Evolutionary conservation across 35 echinoderm and acorn worm genomes (phyloP).

Genomic region (Chiridota heheva): DNA sequence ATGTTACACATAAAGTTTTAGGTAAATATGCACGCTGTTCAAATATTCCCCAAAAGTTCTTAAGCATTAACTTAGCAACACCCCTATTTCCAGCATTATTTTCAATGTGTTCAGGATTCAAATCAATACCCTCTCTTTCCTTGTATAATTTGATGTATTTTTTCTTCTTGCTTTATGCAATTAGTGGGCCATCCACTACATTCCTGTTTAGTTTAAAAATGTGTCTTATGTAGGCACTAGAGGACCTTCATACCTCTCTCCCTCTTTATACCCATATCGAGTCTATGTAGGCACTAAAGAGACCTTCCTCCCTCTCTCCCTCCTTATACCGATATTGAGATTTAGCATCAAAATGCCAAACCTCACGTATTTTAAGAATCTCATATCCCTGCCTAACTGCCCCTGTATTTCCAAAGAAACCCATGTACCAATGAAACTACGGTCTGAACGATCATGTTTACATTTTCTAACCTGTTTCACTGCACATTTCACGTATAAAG

Average conservation of each 20-base stretch:
- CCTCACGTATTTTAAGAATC: slow-evolving; percentile 31
- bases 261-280: no score
- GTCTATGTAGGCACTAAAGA: no score
- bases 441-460: slow-evolving; percentile 7
- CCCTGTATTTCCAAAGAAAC: slow-evolving; percentile 46
- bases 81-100: slow-evolving; percentile 55
- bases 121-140: slow-evolving; percentile 54
- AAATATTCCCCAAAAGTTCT: no score
- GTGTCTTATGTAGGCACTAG: no score
- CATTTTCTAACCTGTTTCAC: not conserved
- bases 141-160: slow-evolving; percentile 53
- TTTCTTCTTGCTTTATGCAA: slow-evolving; percentile 32
- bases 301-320: slow-evolving; percentile 19
- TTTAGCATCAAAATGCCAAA: slow-evolving; percentile 57
- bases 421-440: slow-evolving; percentile 46
- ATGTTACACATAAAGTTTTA: no score
- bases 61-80: slow-evolving; percentile 52
- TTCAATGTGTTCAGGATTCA: slow-evolving; percentile 36
- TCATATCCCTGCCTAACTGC: slow-evolving; percentile 49
- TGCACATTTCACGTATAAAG: not conserved
- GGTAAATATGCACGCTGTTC: no score
- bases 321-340: not conserved
- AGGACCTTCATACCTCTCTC: no score
- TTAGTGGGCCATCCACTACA: slow-evolving; percentile 63
- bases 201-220: no score